These are phyloP conservation scores for Porites cylindrica DNA, from an alignment of 92 coral and sea anemone species.

Conservation along the genomic window DNA sequence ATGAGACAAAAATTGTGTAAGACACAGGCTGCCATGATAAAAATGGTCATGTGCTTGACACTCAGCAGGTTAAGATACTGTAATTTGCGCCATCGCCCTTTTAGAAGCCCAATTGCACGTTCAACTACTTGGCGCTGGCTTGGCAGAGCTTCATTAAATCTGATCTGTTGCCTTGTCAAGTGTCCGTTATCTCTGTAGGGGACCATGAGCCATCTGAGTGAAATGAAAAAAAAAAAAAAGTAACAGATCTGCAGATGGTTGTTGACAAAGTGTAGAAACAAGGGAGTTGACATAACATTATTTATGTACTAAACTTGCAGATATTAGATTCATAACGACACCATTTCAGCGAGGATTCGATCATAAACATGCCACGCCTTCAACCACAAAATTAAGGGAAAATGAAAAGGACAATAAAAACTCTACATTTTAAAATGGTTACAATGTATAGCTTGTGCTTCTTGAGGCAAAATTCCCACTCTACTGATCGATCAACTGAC, in stretches of 20 bases:
- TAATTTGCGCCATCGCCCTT: constrained; percentile 48
- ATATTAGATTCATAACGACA: constrained; percentile 14
- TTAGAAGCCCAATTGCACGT: not conserved
- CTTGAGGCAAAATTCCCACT: too few relatives aligned
- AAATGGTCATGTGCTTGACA: constrained; percentile 26
- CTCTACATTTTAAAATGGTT: too few relatives aligned
- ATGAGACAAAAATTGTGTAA: constrained; percentile 64
- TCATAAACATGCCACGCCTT: too few relatives aligned
- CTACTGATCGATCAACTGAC: too few relatives aligned
- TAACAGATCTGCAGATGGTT: constrained; percentile 7
- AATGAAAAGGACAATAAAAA: too few relatives aligned
- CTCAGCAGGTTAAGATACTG: constrained; percentile 43
- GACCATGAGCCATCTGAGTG: not conserved
- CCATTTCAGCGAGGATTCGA: too few relatives aligned
- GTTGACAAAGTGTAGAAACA: not conserved
- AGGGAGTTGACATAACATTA: not conserved
- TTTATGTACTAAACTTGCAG: not conserved
- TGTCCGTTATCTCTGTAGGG: constrained; percentile 4
- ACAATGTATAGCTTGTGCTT: too few relatives aligned
- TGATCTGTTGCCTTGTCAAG: not conserved
- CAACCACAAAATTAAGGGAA: too few relatives aligned
- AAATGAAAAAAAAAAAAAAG: not conserved
- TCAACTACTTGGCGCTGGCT: constrained; percentile 26
- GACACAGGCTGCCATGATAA: constrained; percentile 59
- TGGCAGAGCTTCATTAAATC: not conserved